Percentiles rank a stretch among this genome's conserved stretches.
Conservation (phyloP, 2,888 invertebrate genomes). For the Carabus problematicus region DNA sequence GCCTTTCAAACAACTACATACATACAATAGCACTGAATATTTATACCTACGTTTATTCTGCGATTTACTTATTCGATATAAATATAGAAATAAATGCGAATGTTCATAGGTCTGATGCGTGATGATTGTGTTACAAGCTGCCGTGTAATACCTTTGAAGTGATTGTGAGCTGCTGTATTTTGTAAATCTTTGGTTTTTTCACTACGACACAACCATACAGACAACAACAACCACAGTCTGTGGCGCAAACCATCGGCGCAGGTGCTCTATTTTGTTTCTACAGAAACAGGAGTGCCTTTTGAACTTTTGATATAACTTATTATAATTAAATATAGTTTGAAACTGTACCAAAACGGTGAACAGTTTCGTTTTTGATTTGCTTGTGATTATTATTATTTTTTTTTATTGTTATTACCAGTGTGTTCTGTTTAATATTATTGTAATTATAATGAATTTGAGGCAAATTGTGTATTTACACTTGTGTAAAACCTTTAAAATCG, state of each 20-base stretch:
- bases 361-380: no score
- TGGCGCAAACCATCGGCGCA: slow-evolving; percentile 1
- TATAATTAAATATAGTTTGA: background rate
- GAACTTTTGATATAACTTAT: slow-evolving; percentile 30
- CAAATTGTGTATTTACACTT: no score
- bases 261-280: slow-evolving; percentile 36
- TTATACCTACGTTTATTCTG: no score
- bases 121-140: slow-evolving; percentile 22
- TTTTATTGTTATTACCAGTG: slow-evolving; percentile 36
- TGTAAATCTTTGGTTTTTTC: slow-evolving; percentile 21
- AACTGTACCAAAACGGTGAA: background rate
- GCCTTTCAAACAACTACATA: no score
- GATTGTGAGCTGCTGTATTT: slow-evolving; percentile 23
- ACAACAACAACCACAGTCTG: background rate
- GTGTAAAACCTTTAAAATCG: no score
- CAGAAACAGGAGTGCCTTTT: slow-evolving; percentile 39
- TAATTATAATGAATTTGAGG: slow-evolving; percentile 12
- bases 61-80: no score
- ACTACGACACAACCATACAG: background rate
- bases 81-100: background rate
- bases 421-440: slow-evolving; percentile 33
- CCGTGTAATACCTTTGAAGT: background rate
- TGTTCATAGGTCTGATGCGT: slow-evolving; percentile 14
- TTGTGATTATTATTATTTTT: slow-evolving; percentile 14
- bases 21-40: no score